phyloP scores from a whole-genome alignment of 2,113 vertebrate genomes.

The Scolopax mira region DNA sequence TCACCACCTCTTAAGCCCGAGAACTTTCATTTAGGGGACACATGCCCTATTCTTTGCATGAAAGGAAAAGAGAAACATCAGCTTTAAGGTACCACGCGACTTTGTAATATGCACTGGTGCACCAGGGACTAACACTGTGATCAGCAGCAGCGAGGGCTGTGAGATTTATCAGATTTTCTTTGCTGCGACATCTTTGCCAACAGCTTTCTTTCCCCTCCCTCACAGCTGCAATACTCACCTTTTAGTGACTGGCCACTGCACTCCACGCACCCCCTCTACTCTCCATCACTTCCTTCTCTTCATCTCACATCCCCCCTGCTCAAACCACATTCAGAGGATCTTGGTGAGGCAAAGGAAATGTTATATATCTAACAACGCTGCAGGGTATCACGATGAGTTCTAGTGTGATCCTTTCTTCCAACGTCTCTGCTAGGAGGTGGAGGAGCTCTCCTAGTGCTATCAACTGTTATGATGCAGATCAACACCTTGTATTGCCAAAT shows the following conservation, averaged over 20 bases:
- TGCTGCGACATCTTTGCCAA: not conserved
- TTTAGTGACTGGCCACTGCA: not conserved
- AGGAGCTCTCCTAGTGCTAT: not conserved
- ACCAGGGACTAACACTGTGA: not conserved
- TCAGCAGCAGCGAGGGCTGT: not conserved
- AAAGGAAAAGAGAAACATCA: not conserved
- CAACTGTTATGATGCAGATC: not conserved
- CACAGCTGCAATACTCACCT: not conserved
- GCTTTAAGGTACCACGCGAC: not conserved
- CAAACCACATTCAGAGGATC: not conserved
- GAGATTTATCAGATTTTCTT: not conserved
- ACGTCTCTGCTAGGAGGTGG: not conserved
- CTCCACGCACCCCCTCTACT: not conserved
- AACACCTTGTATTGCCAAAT: not conserved
- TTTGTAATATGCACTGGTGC: not conserved
- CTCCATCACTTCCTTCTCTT: not conserved
- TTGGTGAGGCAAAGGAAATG: not conserved
- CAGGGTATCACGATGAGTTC: rapidly evolving
- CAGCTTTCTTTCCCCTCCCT: not conserved
- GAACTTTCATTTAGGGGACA: not conserved
- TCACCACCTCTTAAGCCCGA: not conserved
- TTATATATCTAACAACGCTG: not conserved
- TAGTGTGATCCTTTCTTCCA: not conserved
- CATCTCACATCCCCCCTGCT: not conserved
- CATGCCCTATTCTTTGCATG: not conserved